Percentiles rank a stretch among this genome's conserved stretches.
Evolutionary conservation across 1,140 invertebrate species (phyloP).

Genomic region (Caerostris darwini): DNA sequence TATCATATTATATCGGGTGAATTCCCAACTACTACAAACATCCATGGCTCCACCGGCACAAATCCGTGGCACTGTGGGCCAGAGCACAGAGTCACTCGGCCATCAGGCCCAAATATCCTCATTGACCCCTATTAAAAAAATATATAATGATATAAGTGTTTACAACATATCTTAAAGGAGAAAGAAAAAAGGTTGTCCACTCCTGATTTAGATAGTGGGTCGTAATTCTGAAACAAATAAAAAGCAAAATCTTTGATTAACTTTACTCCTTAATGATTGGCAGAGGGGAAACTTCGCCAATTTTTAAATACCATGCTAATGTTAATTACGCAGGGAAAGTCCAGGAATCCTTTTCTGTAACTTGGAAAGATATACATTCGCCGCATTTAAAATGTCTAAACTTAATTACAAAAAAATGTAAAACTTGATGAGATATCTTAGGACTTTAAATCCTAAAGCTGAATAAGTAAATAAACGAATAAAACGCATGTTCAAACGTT

Average conservation of each 20-base stretch:
- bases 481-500: constrained; percentile 8
- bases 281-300: neutral
- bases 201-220: neutral
- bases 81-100: too few species aligned
- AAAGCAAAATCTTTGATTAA: neutral
- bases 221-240: neutral
- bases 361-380: neutral
- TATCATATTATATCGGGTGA: too few species aligned
- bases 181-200: too few species aligned
- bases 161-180: too few species aligned
- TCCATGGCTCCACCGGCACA: too few species aligned
- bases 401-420: neutral
- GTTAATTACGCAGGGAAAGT: neutral
- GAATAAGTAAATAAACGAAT: neutral
- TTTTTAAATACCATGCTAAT: neutral
- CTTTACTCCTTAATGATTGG: neutral
- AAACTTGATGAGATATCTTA: neutral
- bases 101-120: too few species aligned
- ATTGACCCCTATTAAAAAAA: too few species aligned
- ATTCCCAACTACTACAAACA: too few species aligned
- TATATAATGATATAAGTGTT: too few species aligned
- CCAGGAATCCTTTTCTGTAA: neutral
- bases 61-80: too few species aligned
- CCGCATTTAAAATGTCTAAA: neutral
- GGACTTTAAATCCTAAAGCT: neutral